phyloP scores from a whole-genome alignment of 2,888 invertebrate species.

The Callosobruchus maculatus region DNA sequence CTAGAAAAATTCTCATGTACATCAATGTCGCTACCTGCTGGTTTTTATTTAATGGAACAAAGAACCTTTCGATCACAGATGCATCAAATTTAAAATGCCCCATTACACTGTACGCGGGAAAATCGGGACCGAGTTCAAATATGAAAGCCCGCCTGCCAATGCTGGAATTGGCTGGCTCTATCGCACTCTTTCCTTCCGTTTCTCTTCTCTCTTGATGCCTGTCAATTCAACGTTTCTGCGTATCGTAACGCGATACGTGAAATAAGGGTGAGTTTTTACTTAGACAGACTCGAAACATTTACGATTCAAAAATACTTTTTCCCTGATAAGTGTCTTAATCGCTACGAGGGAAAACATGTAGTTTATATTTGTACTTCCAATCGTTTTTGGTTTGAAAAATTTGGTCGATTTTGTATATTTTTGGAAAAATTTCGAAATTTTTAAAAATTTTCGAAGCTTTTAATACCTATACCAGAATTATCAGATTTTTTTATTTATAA shows the following conservation, averaged over 20 bases:
- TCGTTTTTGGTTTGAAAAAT: no score
- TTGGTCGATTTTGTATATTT: no score
- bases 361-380: no score
- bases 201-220: not conserved
- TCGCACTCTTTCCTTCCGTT: not conserved
- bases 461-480: no score
- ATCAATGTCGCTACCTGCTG: not conserved
- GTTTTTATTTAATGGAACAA: slow-evolving; percentile 10
- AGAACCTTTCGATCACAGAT: slow-evolving; percentile 8
- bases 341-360: no score
- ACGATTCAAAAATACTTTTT: no score
- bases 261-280: no score
- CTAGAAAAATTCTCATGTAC: not conserved
- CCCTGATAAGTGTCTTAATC: no score
- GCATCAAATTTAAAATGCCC: slow-evolving; percentile 3
- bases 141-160: not conserved
- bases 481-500: no score
- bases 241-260: not conserved
- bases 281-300: no score
- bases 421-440: no score
- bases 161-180: not conserved
- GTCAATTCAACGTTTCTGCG: not conserved
- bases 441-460: no score
- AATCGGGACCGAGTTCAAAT: not conserved
- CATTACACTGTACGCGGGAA: not conserved